Percentiles rank a stretch among this genome's conserved stretches.
Evolutionary conservation across 2,888 invertebrate genomes (phyloP).

Genomic region (Camptogramma bilineatum): DNA sequence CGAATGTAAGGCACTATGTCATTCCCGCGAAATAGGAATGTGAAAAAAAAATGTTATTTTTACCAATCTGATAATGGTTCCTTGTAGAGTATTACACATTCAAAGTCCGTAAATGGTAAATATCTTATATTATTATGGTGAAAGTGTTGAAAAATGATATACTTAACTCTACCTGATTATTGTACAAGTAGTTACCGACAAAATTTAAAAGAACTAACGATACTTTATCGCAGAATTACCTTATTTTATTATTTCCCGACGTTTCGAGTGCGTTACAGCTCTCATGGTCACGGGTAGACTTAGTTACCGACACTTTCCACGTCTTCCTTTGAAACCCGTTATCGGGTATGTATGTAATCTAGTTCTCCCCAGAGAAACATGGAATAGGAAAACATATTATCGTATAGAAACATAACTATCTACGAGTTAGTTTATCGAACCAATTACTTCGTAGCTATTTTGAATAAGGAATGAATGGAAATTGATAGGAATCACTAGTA

Average conservation of each 20-base stretch:
- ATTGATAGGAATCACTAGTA: neutral
- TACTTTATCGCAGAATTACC: too few species aligned
- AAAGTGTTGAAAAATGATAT: too few species aligned
- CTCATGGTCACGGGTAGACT: too few species aligned
- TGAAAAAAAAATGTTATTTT: neutral
- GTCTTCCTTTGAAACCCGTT: slow-evolving; percentile 38
- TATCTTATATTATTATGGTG: too few species aligned
- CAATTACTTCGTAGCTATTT: neutral
- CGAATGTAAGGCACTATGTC: neutral
- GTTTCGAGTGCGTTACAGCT: too few species aligned
- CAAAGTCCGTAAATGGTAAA: too few species aligned
- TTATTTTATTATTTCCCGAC: too few species aligned
- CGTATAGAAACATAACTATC: slow-evolving; percentile 1
- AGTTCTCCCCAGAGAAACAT: slow-evolving; percentile 31
- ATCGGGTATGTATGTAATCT: slow-evolving; percentile 52
- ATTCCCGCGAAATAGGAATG: neutral
- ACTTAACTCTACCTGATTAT: too few species aligned
- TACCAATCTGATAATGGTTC: neutral
- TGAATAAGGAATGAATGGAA: neutral
- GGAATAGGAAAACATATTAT: neutral
- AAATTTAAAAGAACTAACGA: too few species aligned
- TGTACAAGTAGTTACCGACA: neutral
- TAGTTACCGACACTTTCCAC: slow-evolving; percentile 30
- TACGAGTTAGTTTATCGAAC: neutral
- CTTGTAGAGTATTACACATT: neutral